A percentile compares a stretch with the other conserved stretches of the same genome.
Evolutionary conservation across 2,797 vertebrate genomes (phyloP).

Genomic region (Manis pentadactyla): DNA sequence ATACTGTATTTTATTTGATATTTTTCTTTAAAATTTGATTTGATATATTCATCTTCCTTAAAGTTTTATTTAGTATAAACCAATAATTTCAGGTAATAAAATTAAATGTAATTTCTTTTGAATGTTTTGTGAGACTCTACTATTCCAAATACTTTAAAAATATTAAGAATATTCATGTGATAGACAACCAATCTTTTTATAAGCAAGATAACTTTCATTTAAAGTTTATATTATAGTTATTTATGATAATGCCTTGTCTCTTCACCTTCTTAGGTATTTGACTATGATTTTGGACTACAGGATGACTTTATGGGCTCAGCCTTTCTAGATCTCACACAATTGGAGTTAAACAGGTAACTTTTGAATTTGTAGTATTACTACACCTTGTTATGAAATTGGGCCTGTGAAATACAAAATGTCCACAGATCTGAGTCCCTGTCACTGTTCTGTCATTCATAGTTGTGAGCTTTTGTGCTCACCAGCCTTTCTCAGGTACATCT

Average conservation of each 20-base stretch:
- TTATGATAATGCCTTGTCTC: slow-evolving; percentile 11
- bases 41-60: background rate
- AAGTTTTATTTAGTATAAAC: background rate
- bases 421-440: background rate
- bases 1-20: slow-evolving; percentile 29
- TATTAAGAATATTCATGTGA: background rate
- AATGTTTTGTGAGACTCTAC: slow-evolving; percentile 22
- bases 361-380: background rate
- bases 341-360: slow-evolving; percentile 94
- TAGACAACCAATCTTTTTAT: background rate
- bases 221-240: background rate
- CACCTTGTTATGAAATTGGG: background rate
- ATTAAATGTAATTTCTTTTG: slow-evolving; percentile 28
- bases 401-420: background rate
- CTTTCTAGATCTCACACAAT: slow-evolving; percentile 92
- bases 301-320: slow-evolving; percentile 99
- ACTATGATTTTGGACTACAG: slow-evolving; percentile 98
- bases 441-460: background rate
- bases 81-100: slow-evolving; percentile 13
- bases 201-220: background rate
- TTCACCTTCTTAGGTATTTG: slow-evolving; percentile 92
- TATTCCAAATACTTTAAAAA: background rate
- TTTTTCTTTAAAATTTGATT: background rate
- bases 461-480: background rate
- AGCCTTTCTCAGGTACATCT: background rate